Conservation (phyloP, 1,140 invertebrate species). For the Drosophila ironensis region DNA sequence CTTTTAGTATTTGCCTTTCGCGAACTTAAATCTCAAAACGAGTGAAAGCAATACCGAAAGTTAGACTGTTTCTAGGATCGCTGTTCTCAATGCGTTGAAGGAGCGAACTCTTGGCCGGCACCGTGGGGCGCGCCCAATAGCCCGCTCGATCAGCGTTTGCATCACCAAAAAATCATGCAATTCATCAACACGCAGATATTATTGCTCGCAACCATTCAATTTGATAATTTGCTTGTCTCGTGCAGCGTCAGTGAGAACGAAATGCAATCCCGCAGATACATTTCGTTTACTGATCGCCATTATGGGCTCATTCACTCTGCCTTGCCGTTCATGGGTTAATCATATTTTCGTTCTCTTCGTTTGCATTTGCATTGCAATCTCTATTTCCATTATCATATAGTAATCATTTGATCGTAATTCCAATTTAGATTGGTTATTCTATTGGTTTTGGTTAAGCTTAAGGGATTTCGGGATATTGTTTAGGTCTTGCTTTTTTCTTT, state of each 20-base stretch:
- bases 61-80: slow-evolving; percentile 49
- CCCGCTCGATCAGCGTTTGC: slow-evolving; percentile 79
- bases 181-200: slow-evolving; percentile 82
- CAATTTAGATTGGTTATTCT: slow-evolving; percentile 79
- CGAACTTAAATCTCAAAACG: not conserved
- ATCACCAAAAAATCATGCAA: slow-evolving; percentile 81
- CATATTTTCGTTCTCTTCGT: slow-evolving; percentile 9
- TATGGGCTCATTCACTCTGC: slow-evolving; percentile 58
- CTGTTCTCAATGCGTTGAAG: slow-evolving; percentile 77
- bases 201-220: slow-evolving; percentile 82
- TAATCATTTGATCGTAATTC: slow-evolving; percentile 53
- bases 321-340: slow-evolving; percentile 9
- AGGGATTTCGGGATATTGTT: slow-evolving; percentile 20
- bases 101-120: slow-evolving; percentile 67
- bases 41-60: slow-evolving; percentile 56
- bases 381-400: slow-evolving; percentile 6
- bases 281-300: slow-evolving; percentile 59
- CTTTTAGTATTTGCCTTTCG: slow-evolving; percentile 52
- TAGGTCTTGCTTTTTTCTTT: slow-evolving; percentile 32
- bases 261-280: slow-evolving; percentile 44
- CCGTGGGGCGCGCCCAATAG: slow-evolving; percentile 46
- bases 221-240: slow-evolving; percentile 45
- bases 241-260: slow-evolving; percentile 39
- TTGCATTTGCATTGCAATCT: slow-evolving; percentile 11
- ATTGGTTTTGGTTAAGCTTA: slow-evolving; percentile 67